phyloP scores from a whole-genome alignment of 2,797 vertebrate genomes.

The Spinibarbus caldwelli region DNA sequence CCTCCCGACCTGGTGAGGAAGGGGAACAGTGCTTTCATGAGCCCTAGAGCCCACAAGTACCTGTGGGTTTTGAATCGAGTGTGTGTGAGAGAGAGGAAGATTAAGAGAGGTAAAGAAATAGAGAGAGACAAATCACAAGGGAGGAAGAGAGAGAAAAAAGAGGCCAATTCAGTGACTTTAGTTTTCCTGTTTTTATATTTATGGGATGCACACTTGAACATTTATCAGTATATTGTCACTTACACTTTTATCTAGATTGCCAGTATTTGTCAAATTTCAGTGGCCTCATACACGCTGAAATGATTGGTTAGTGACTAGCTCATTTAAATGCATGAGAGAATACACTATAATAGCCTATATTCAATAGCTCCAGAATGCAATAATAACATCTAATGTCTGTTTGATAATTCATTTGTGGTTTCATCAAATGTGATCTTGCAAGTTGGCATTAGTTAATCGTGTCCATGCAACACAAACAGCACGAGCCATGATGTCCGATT shows the following conservation, averaged over 20 bases:
- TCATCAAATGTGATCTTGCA: not conserved
- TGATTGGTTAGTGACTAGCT: not conserved
- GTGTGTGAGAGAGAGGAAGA: conserved; percentile 1
- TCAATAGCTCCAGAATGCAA: not conserved
- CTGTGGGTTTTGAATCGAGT: conserved; percentile 61
- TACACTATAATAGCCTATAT: not conserved
- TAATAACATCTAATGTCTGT: not conserved
- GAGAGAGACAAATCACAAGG: conserved; percentile 25
- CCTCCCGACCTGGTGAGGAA: conserved; percentile 71
- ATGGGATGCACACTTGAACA: not conserved
- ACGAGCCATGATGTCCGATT: not conserved
- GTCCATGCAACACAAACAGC: not conserved
- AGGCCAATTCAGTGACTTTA: conserved; percentile 20
- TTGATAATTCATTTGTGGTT: not conserved
- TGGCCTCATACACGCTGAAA: not conserved
- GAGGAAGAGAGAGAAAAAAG: not conserved
- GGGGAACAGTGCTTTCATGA: conserved; percentile 66
- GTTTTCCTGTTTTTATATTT: conserved; percentile 17
- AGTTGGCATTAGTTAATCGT: no score
- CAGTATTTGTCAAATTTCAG: not conserved
- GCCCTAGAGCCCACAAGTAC: conserved; percentile 68
- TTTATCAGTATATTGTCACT: conserved; percentile 21
- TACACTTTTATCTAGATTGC: not conserved
- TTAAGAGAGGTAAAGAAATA: conserved; percentile 10
- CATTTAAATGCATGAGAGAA: not conserved